phyloP scores from a whole-genome alignment of 2,797 vertebrate species.

The Oryzias sinensis region DNA sequence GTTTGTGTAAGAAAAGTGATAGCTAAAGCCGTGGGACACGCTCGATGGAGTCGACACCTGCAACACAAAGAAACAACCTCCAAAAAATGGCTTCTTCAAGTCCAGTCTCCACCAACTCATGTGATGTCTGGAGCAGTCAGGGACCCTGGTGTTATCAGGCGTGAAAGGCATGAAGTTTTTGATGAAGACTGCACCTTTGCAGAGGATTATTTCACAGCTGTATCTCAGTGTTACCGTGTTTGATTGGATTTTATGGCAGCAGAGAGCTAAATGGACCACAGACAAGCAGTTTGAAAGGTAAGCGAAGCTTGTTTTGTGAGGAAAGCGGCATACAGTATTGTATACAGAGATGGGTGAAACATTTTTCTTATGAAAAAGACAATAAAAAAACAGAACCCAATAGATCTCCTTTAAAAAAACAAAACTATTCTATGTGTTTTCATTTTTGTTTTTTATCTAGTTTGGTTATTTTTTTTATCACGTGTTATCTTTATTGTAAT shows the following conservation, averaged over 20 bases:
- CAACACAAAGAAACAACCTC: slow-evolving; percentile 49
- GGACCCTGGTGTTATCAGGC: slow-evolving; percentile 45
- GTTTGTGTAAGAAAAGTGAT: slow-evolving; percentile 70
- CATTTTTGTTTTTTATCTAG: slow-evolving; percentile 78
- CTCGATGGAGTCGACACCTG: slow-evolving; percentile 32
- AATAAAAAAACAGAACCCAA: slow-evolving; percentile 78
- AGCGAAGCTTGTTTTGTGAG: slow-evolving; percentile 59
- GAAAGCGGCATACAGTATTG: slow-evolving; percentile 52
- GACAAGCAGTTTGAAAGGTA: slow-evolving; percentile 72
- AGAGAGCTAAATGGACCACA: slow-evolving; percentile 56
- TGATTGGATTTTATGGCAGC: slow-evolving; percentile 69
- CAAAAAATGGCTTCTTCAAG: slow-evolving; percentile 50
- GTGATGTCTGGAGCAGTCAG: slow-evolving; percentile 51
- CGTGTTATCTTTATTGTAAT: slow-evolving; percentile 85
- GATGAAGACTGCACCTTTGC: slow-evolving; percentile 62
- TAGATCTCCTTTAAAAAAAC: slow-evolving; percentile 80
- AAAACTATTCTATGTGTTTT: slow-evolving; percentile 80
- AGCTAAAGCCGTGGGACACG: slow-evolving; percentile 37
- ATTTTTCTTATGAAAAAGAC: slow-evolving; percentile 75
- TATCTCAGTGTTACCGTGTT: slow-evolving; percentile 69
- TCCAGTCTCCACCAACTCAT: slow-evolving; percentile 40
- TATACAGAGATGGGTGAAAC: slow-evolving; percentile 50
- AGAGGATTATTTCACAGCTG: slow-evolving; percentile 73
- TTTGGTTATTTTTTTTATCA: slow-evolving; percentile 74
- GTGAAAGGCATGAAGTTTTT: slow-evolving; percentile 62